These are phyloP conservation scores for Tenthredo distinguenda DNA, from an alignment of 2,888 invertebrate genomes.

Conservation along the genomic window DNA sequence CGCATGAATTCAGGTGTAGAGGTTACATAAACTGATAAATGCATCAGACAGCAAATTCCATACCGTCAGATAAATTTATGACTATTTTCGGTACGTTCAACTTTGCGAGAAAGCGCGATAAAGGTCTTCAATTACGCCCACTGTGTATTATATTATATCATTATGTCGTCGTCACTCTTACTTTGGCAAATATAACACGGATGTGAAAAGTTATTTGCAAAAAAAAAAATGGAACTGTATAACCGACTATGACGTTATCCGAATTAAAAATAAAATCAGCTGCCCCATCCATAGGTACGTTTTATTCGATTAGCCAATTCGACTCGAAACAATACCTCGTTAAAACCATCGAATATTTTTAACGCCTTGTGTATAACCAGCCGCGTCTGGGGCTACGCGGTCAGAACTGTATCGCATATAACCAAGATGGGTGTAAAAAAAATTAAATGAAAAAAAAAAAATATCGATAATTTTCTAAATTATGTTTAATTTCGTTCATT, in stretches of 20 bases:
- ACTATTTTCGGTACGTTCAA: constrained; percentile 25
- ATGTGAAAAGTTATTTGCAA: neutral
- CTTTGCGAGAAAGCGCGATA: constrained; percentile 10
- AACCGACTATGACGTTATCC: neutral
- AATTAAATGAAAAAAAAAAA: neutral
- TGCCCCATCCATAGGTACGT: neutral
- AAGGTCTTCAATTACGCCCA: neutral
- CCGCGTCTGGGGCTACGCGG: neutral
- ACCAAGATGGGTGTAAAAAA: neutral
- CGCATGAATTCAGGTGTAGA: neutral
- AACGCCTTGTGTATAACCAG: neutral
- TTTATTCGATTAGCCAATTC: constrained; percentile 12
- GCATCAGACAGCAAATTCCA: neutral
- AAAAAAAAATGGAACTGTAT: neutral
- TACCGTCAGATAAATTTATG: neutral
- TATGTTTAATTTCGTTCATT: neutral
- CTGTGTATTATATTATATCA: neutral
- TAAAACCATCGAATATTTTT: neutral
- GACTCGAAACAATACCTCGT: constrained; percentile 23
- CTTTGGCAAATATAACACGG: constrained; percentile 14
- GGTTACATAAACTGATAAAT: neutral
- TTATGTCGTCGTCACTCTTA: constrained; percentile 20
- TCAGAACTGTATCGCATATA: neutral
- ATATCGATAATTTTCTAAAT: neutral
- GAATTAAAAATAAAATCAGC: constrained; percentile 7